Evolutionary conservation across 30 jellyfish, hydroid and myxozoan genomes (phyloP), one percentile per base, ranked within the genome.

Genomic region (Cassiopea xamachana): DNA sequence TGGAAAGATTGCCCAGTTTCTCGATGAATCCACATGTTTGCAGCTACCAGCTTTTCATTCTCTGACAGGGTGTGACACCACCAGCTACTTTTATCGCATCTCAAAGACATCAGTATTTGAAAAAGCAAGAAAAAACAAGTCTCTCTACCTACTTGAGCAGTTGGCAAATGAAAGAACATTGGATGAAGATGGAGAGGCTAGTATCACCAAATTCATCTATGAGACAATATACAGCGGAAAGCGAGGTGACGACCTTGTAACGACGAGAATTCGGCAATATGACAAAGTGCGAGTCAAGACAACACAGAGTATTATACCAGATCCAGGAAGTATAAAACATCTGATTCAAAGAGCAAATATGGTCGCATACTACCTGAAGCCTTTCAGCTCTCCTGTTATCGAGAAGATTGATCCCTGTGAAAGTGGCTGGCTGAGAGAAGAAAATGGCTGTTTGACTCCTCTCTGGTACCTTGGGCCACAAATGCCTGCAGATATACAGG

Each of bases 391-490:
- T 80, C 89, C 89, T 80, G 89, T 80, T 55, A 80, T 80, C 78
- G 89, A 80, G 64, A 80, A 80, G 55, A 80, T 80, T 55, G 55
- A 80, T 75, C 78, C 89, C 47, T 80, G 89, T 80, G 94, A 82
- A 82, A 82, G 83, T 64, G 91, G 91, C 91, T 82, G 91, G 91
- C 83, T 39, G 71, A 82, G 67, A 67, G 84, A 82, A 1, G 91
- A 82, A 82, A 39, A 3, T 15, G 75, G 91, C 67, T 82, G 91
- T 48, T 82, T 82, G 73, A 67, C 62, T 82, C 83, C 91, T 82
- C 83, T 82, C 91, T 82, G 83, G 91, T 82, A 82, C 71, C 83
- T 70, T 69, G 91, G 91, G 91, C 91, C 84, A 82, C 91, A 82
- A 82, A 82, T 82, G 75, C 91, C 91, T 60, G 91, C 92, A 43